Conservation (phyloP, 1,140 invertebrate species). For the Tetramorium simillimum region DNA sequence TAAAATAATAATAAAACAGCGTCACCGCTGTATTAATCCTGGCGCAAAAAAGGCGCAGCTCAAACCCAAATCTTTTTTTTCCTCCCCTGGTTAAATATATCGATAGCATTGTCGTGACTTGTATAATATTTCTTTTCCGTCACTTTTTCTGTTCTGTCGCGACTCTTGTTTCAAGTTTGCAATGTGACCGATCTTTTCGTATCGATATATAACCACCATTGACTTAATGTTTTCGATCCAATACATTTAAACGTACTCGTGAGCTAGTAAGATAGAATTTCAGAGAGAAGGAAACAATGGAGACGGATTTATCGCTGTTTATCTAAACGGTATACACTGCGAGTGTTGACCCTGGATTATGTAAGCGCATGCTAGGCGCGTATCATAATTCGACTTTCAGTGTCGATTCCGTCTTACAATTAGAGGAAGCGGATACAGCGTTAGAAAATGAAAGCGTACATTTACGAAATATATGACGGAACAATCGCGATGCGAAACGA, state of each 20-base stretch:
- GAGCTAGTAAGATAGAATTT: background rate
- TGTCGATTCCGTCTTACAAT: slow-evolving; percentile 3
- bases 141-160: background rate
- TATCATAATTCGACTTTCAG: slow-evolving; percentile 46
- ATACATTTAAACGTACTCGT: no score
- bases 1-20: no score
- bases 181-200: background rate
- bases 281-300: background rate
- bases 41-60: no score
- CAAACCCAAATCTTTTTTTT: background rate
- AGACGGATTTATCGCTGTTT: slow-evolving; percentile 67
- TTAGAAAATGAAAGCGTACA: background rate
- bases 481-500: background rate
- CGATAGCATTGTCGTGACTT: background rate
- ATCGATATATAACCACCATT: background rate
- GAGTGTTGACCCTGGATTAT: slow-evolving; percentile 75
- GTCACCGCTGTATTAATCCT: no score
- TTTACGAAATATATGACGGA: background rate
- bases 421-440: slow-evolving; percentile 2
- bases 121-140: background rate
- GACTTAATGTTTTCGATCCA: background rate
- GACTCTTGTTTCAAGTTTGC: background rate
- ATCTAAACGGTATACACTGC: slow-evolving; percentile 72
- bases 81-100: background rate
- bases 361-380: slow-evolving; percentile 59